Evolutionary conservation across 1,140 invertebrate species (phyloP), one percentile per base, ranked within the genome.

Genomic region (Rhopalosiphum maidis): DNA sequence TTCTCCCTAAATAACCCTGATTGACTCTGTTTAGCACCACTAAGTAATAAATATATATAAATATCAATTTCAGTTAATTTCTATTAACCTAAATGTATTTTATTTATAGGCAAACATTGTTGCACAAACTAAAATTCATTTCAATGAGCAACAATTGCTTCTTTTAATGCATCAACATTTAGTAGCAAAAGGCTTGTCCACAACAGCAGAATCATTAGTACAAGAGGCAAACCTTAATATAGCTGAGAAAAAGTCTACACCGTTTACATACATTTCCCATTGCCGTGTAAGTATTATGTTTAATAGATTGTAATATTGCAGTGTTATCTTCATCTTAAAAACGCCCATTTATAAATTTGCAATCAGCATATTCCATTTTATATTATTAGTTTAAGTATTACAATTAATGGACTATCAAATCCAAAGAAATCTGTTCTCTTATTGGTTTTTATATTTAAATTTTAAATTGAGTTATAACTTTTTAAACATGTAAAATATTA

Each of bases 81-180:
- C 15, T 46, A 18, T 46, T 21, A 18, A 51, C 48, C 15, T 77
- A 46, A 15, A 94, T 92, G 11, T 51, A 54, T 93, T 83, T 94
- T 93, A 35, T 43, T 91, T 48, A 9, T 95, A 98, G 97, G 98
- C 98, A 1, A 98, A 98, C 95, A 98, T 99, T 93, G 98, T 99
- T 18, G 98, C 98, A 0, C 98, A 99, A 95, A 99, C 99, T 0
- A 97, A 97, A 94, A 99, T 99, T 93, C 97, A 97, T 94, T 99
- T 98, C 95, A 98, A 99, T 95, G 98, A 99, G 95, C 97, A 97
- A 93, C 98, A 99, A 95, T 95, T 99, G 25, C 96, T 99, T 94
- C 98, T 99, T 95, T 95, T 99, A 8, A 99, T 99, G 90, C 97
- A 98, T 95, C 97, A 98, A 94, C 98, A 99, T 96, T 96, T 99